Evolutionary conservation across 1,140 invertebrate species (phyloP).

Genomic region (Probaryconus sp.): DNA sequence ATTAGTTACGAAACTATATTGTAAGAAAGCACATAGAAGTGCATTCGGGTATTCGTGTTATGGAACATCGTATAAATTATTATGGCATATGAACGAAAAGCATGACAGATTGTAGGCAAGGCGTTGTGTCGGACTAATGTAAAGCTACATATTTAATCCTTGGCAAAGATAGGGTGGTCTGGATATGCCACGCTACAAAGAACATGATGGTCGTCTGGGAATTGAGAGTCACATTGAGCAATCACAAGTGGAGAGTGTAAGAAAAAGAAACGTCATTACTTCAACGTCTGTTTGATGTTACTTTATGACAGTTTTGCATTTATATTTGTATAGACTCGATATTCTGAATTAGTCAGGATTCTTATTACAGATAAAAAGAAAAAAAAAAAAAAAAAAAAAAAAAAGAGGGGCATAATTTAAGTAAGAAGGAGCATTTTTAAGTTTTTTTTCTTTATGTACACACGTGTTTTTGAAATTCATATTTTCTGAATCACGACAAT

Average conservation of each 20-base stretch:
- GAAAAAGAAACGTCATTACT: slow-evolving; percentile 31
- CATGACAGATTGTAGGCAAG: slow-evolving; percentile 36
- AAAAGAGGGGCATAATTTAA: slow-evolving; percentile 34
- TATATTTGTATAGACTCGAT: slow-evolving; percentile 24
- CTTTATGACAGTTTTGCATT: slow-evolving; percentile 43
- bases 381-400: too few species aligned
- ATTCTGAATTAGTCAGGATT: slow-evolving; percentile 21
- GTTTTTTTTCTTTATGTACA: not conserved
- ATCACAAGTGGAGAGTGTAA: slow-evolving; percentile 47
- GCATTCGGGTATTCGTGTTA: slow-evolving; percentile 14
- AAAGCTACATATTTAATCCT: slow-evolving; percentile 77
- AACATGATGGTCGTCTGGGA: slow-evolving; percentile 60
- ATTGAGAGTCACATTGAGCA: slow-evolving; percentile 59
- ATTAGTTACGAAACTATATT: too few species aligned
- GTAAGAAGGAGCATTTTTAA: not conserved
- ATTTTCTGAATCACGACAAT: too few species aligned
- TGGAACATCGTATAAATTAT: slow-evolving; percentile 13
- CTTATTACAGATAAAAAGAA: slow-evolving; percentile 39
- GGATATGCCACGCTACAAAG: slow-evolving; percentile 66
- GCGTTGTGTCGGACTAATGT: slow-evolving; percentile 72
- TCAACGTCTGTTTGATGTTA: slow-evolving; percentile 14
- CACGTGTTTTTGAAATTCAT: too few species aligned
- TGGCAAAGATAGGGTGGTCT: slow-evolving; percentile 69
- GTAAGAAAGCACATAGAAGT: slow-evolving; percentile 15
- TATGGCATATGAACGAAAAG: slow-evolving; percentile 18